phyloP scores from a whole-genome alignment of 2,888 invertebrate species.

The Chrysotoxum bicinctum region DNA sequence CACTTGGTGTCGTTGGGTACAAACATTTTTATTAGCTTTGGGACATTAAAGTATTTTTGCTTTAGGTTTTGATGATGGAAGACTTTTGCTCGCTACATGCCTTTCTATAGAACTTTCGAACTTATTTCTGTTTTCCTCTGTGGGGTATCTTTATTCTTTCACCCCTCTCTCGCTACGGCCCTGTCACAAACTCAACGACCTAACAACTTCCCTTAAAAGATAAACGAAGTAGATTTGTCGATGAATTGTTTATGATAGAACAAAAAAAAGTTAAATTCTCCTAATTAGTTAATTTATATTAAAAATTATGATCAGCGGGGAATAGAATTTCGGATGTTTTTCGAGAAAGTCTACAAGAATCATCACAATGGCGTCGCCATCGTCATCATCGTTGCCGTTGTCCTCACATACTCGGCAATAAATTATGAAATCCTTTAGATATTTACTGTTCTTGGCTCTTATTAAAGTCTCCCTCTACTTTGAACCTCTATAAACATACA shows the following conservation, averaged over 20 bases:
- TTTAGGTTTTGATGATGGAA: no score
- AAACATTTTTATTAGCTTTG: no score
- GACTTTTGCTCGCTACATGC: no score
- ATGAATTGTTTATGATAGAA: constrained; percentile 71
- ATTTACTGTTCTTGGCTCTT: constrained; percentile 21
- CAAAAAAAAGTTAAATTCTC: constrained; percentile 26
- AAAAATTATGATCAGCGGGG: constrained; percentile 66
- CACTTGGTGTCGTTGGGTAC: no score
- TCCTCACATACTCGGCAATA: constrained; percentile 56
- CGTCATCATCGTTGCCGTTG: not conserved
- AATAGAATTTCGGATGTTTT: constrained; percentile 27
- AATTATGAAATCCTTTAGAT: constrained; percentile 60
- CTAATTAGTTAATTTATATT: constrained; percentile 73
- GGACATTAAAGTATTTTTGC: no score
- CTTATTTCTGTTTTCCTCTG: no score
- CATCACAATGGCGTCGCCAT: not conserved
- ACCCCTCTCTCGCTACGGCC: not conserved
- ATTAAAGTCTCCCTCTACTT: constrained; percentile 25
- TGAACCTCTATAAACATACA: not conserved
- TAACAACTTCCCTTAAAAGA: constrained; percentile 31
- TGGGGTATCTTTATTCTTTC: no score
- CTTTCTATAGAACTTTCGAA: no score
- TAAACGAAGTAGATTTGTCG: constrained; percentile 50
- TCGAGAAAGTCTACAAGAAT: constrained; percentile 15
- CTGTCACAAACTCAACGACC: not conserved